These are phyloP conservation scores for Drosophila parabipectinata DNA, from an alignment of 1,140 invertebrate genomes.

Conservation along the genomic window DNA sequence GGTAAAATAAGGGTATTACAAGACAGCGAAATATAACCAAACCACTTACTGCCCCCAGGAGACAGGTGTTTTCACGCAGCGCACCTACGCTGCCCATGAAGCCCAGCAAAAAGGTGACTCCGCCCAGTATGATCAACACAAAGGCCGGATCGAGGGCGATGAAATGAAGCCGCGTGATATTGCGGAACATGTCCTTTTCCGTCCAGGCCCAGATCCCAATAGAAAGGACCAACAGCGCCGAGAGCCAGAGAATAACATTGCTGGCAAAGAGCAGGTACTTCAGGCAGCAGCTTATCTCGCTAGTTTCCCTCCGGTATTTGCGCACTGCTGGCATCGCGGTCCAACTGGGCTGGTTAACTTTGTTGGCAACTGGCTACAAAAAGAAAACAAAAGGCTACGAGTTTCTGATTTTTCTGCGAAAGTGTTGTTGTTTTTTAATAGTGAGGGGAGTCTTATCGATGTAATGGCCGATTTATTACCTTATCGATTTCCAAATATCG, in stretches of 20 bases:
- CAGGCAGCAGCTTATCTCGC: conserved; percentile 98
- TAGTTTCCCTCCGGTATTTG: conserved; percentile 93
- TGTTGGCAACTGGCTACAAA: conserved; percentile 27
- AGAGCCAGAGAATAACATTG: conserved; percentile 98
- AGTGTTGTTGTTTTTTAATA: background rate
- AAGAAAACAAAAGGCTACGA: conserved; percentile 37
- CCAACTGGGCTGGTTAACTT: conserved; percentile 21
- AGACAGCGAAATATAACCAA: background rate
- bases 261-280: conserved; percentile 99
- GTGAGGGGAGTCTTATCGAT: conserved; percentile 1
- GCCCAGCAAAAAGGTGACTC: conserved; percentile 96
- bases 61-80: conserved; percentile 93
- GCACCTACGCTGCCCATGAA: conserved; percentile 99
- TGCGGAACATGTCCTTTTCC: conserved; percentile 98
- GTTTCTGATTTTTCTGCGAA: conserved; percentile 8
- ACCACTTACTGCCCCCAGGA: conserved; percentile 92
- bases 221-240: conserved; percentile 93
- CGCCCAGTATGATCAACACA: conserved; percentile 95
- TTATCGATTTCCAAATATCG: too few relatives aligned
- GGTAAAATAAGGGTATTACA: conserved; percentile 59
- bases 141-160: conserved; percentile 98
- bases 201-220: conserved; percentile 98
- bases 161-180: conserved; percentile 93
- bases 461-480: too few relatives aligned
- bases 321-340: conserved; percentile 84